Base-by-base conservation (phyloP, 2,888 invertebrate genomes). In the Parelbella ahira region DNA sequence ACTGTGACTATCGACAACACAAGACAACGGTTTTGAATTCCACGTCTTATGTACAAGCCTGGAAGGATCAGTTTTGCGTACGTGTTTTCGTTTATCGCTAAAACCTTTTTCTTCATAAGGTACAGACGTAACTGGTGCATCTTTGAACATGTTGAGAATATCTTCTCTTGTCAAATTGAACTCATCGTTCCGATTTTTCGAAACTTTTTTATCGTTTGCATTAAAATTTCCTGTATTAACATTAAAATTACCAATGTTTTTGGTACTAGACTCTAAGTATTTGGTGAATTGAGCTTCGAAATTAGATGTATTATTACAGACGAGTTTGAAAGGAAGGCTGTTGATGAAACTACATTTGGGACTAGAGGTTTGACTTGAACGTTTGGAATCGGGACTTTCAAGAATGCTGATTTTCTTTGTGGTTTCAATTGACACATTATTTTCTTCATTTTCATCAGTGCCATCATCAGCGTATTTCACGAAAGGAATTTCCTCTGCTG, bases 81-180 rank as follows among this genome's bases (percentile, higher is more conserved):
- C 74, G 55, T 86, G 81, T 13, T 69, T 67, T 5, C 81, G 59
- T 47, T 82, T 83, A 13, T 72, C 74, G 2, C 42, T 58, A 30
- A 58, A 63, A 1, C 69, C 63, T 18, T 59, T 68, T 15, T 75
- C 76, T 4, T 60, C 58, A 37, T 71, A 77, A 1, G 80, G 78
- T n/a, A 76, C 42, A 1, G 78, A 68, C 0, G 74, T 71, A 1
- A 86, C 76, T 0, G 88, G 88, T 0, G 84, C 73, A 57, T 87
- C 80, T 59, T 86, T 87, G 11, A 87, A 80, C 78, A 87, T 78
- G 48, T 86, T 82, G 6, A 87, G 49, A 13, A 87, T 68, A 29
- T 84, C 81, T 25, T 87, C 86, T 6, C 87, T 59, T 0, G 83
- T 81, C 13, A 72, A 71, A 5, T 44, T 48, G 7, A 72, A 63